Percentiles rank a stretch among this genome's conserved stretches.
Conservation (phyloP, 2,797 vertebrate genomes). For the Anabas testudineus region DNA sequence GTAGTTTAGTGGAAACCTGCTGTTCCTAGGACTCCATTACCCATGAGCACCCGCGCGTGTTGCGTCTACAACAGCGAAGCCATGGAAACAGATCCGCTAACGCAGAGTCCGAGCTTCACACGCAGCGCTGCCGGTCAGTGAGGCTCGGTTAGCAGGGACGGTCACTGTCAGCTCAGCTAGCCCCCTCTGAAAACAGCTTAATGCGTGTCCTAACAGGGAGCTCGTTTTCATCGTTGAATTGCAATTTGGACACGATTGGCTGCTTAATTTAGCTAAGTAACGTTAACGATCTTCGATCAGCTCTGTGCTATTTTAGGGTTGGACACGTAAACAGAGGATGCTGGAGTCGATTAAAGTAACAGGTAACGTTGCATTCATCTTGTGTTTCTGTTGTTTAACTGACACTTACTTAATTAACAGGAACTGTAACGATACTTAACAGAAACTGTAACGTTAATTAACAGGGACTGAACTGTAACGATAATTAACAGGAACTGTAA, state of each 20-base stretch:
- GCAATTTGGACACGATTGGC: conserved; percentile 1
- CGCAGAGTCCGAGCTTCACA: not conserved
- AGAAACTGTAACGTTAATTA: not conserved
- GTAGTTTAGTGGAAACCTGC: too few relatives aligned
- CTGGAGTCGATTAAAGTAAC: conserved; percentile 81
- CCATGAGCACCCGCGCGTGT: conserved; percentile 25
- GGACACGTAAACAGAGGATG: conserved; percentile 57
- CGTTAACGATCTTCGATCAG: not conserved
- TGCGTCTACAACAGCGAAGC: conserved; percentile 37
- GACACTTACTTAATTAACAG: not conserved
- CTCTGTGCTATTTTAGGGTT: not conserved
- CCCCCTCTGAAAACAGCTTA: too few relatives aligned
- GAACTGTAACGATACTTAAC: not conserved
- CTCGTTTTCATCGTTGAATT: not conserved
- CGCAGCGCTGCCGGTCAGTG: not conserved
- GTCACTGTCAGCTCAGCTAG: not conserved
- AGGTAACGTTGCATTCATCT: conserved; percentile 61
- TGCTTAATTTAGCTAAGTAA: conserved; percentile 19
- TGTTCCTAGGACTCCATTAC: conserved; percentile 20
- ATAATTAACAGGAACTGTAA: not conserved
- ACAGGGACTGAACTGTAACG: too few relatives aligned
- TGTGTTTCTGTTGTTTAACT: not conserved
- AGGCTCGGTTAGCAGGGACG: conserved; percentile 1
- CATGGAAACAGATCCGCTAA: conserved; percentile 54
- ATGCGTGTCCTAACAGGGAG: not conserved